Conservation (phyloP, 1,140 invertebrate species). For the Ostrea edulis region DNA sequence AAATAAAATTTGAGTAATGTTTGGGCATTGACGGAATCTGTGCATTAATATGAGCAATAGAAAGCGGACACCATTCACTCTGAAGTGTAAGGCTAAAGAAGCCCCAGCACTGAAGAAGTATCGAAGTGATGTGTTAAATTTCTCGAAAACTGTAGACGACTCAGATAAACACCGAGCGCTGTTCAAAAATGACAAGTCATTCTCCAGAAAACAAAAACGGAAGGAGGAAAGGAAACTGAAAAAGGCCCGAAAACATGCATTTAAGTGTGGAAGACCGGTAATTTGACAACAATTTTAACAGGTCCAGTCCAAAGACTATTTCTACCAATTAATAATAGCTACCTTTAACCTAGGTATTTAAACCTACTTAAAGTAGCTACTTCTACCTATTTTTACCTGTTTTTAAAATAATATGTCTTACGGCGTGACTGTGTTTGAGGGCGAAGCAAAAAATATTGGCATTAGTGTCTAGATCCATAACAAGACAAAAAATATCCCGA, state of each 20-base stretch:
- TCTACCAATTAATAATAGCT: no score
- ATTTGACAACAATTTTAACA: no score
- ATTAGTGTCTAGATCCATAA: no score
- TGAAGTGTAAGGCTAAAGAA: conserved; percentile 35
- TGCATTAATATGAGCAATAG: neutral
- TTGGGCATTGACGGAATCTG: neutral
- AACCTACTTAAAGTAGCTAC: no score
- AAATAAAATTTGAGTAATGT: neutral
- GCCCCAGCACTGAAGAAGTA: conserved; percentile 48
- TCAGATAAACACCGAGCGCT: neutral
- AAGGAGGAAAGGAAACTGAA: conserved; percentile 65
- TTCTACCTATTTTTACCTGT: no score
- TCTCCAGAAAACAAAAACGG: conserved; percentile 58
- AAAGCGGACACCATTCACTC: neutral
- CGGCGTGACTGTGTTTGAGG: no score
- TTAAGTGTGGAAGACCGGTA: conserved; percentile 49
- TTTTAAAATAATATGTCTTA: no score
- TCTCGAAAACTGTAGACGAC: conserved; percentile 23
- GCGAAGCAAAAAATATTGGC: no score
- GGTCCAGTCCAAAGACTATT: no score
- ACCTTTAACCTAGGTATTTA: no score
- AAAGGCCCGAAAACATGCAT: conserved; percentile 59
- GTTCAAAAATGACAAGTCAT: neutral
- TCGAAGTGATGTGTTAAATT: conserved; percentile 39
- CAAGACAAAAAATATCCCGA: no score